Evolutionary conservation across 2,797 vertebrate genomes (phyloP), one percentile per base, ranked within the genome.

Genomic region (Sylvilagus floridanus): DNA sequence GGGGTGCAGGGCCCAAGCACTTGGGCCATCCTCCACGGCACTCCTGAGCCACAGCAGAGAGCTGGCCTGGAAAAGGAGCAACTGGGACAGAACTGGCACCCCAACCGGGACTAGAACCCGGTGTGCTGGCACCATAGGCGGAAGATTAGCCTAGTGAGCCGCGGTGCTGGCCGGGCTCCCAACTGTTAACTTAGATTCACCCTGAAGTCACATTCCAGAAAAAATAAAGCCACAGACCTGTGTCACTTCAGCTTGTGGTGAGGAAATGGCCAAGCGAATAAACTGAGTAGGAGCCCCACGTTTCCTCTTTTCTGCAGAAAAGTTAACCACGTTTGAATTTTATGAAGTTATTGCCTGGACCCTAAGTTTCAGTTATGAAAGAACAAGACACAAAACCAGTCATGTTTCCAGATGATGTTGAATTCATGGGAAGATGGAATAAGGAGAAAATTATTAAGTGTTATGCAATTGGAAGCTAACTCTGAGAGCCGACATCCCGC

Each of bases 401-500:
- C 50, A 21, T 76, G 86, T 92, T 91, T 89, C 72, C 86, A 93
- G 30, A 87, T 71, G 28, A 87, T 71, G 28, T 47, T 73, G 84
- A 52, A 71, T 75, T 83, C 85, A 71, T 0, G 7, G 68, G 60
- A 85, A 81, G 83, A 81, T 94, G 37, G 30, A 81, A 42, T 19
- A 5, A 73, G 21, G 30, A 93, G 84, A 77, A 90, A 63, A 62
- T 66, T 60, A 42, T 11, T 21, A 83, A 71, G 37, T 81, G 12
- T 37, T 14, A 0, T 72, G 12, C n/a, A 66, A 10, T 63, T 71
- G 65, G 13, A 85, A 88, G 86, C 47, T 66, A 82, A 65, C 22
- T 69, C n/a, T n/a, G 73, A 69, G 86, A 90, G 42, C 42, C 42
- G n/a, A 66, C 28, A 5, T 52, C 14, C 47, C 30, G 28, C 14